Percentiles rank a stretch among this genome's conserved stretches.
Conservation (phyloP, 2,888 invertebrate species). For the Alloscopus bannaensis region DNA sequence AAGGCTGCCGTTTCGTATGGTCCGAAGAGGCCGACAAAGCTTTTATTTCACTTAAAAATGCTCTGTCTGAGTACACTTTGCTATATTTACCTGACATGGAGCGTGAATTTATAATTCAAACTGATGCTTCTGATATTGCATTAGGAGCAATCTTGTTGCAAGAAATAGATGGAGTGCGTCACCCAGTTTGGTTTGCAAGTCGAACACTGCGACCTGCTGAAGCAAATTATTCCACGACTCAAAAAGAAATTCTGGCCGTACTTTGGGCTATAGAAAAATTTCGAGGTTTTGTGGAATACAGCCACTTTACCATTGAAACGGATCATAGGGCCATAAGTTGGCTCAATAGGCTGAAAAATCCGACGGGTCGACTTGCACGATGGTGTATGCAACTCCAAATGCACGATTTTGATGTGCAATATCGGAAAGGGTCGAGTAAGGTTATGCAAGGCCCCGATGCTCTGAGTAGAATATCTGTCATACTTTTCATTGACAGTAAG, state of each 20-base stretch:
- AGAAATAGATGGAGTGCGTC: slow-evolving; percentile 43
- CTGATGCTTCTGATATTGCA: slow-evolving; percentile 73
- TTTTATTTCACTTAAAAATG: slow-evolving; percentile 31
- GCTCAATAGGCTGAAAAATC: slow-evolving; percentile 73
- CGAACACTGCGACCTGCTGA: slow-evolving; percentile 73
- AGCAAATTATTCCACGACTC: slow-evolving; percentile 74
- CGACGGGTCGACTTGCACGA: slow-evolving; percentile 75
- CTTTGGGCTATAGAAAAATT: slow-evolving; percentile 75
- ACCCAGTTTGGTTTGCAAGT: slow-evolving; percentile 68
- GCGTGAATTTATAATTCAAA: slow-evolving; percentile 68
- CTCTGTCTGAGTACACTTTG: slow-evolving; percentile 42
- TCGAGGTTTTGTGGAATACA: slow-evolving; percentile 75
- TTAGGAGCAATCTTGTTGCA: slow-evolving; percentile 73
- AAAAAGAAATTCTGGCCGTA: slow-evolving; percentile 75
- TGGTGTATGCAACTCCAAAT: slow-evolving; percentile 76
- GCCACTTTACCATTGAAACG: slow-evolving; percentile 74
- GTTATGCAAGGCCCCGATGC: neutral
- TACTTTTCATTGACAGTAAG: neutral
- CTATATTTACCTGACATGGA: slow-evolving; percentile 68
- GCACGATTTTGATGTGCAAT: slow-evolving; percentile 75
- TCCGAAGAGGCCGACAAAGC: slow-evolving; percentile 21
- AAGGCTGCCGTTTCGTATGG: slow-evolving; percentile 38
- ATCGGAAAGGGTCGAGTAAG: slow-evolving; percentile 74
- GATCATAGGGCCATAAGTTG: slow-evolving; percentile 77
- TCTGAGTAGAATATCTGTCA: neutral